Evolutionary conservation across 1,140 invertebrate species (phyloP), one percentile per base, ranked within the genome.

Genomic region (Dysdera silvatica): DNA sequence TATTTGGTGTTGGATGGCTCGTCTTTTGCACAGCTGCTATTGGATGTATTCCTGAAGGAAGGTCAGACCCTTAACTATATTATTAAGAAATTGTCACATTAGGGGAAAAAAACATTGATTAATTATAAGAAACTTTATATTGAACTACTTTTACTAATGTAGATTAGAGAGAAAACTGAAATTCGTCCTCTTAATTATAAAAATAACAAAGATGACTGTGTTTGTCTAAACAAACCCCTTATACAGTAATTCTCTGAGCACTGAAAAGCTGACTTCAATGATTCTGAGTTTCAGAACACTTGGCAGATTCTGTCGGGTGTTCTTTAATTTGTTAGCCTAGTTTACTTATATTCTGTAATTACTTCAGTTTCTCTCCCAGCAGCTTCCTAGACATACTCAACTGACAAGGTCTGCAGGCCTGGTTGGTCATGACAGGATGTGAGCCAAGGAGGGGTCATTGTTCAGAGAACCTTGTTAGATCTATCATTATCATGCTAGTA

Each of bases 11-110:
- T 16, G 23, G 63, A 24, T 73, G 58, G 57, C 77, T 95, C 73
- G 85, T 89, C 62, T 72, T 86, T 45, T 87, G 86, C 72, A 94
- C 88, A 40, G 88, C 87, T 51, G 77, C 86, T 67, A 87, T 95
- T 66, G 91, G 91, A 47, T 87, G 86, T 65, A 76, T 94, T 51
- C 86, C 86, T 52, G 85, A 91, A 68, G 84, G 87, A 45, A 67
- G 70, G 68, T 69, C 55, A 53, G 33, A 18, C 6, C 26, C 41
- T 43, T 20, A 41, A 8, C 8, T 26, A 56, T 7, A n/a, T 10
- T 8, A 54, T 40, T 14, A 14, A 51, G 12, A 51, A 14, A 32
- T 16, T 16, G 18, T n/a, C 16, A 14, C 18, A 16, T 16, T 16
- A 16, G 48, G 18, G 18, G 48, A 16, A 40, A 18, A n/a, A 14